Base-by-base conservation (phyloP, 2,113 vertebrate species). In the Garra rufa region DNA sequence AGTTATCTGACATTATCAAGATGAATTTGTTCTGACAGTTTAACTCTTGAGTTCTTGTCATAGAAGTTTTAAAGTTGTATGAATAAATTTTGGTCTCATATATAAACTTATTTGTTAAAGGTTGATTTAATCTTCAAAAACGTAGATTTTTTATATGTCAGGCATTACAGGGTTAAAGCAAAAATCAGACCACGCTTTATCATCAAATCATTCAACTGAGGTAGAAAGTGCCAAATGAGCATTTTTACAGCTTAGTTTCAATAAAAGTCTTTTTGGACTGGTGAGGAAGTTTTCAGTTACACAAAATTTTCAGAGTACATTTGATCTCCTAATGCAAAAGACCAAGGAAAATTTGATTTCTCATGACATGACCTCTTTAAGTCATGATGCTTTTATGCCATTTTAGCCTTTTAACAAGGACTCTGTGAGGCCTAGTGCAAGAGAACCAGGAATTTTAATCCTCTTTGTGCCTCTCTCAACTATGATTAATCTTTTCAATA, bases 401-500 rank as follows among this genome's bases (percentile, higher is more conserved):
- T 30, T 80, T 50, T 48, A 67, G 69, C 78, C 14, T 85, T 81
- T 76, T 52, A 84, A 77, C 87, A 46, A 28, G 84, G 55, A 76
- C 79, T 87, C 80, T 82, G 89, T 86, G 38, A 57, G 83, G 87
- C 84, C 89, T 91, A 87, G 89, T 90, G 87, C 86, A 82, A 88
- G 89, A 91, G 90, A 93, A 89, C 83, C 79, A 91, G 91, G 92
- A 94, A 95, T 93, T 91, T 93, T 93, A 94, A 93, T 94, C 92
- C 92, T 93, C 91, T 93, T 93, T 93, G 88, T 91, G 88, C 88
- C 89, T 92, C 91, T 92, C 90, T 88, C 88, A 88, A 89, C 89
- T 91, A 91, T 95, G 88, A 94, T 94, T 94, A 94, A 93, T 92
- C 90, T 92, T 92, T 93, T 89, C 91, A 92, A 93, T 93, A 92